phyloP scores from a whole-genome alignment of 2,888 invertebrate species.

The Euclidia mi region DNA sequence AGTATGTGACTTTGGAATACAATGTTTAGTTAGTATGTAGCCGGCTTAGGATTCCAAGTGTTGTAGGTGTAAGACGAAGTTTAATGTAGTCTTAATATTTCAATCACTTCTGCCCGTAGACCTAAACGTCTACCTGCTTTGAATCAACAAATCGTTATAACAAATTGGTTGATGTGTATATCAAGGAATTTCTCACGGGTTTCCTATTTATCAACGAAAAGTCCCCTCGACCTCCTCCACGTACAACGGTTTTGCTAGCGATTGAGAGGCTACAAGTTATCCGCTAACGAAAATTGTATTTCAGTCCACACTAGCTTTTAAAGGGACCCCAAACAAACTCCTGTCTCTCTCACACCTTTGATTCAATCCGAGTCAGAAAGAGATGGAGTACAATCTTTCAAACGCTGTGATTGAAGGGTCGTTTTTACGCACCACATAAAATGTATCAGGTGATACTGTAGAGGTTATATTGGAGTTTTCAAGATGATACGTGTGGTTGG shows the following conservation, averaged over 20 bases:
- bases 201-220: too few relatives aligned
- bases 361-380: constrained; percentile 5
- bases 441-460: constrained; percentile 45
- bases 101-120: too few relatives aligned
- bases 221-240: too few relatives aligned
- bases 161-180: too few relatives aligned
- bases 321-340: constrained; percentile 3
- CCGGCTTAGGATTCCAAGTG: constrained; percentile 8
- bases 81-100: neutral
- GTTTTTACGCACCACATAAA: constrained; percentile 44
- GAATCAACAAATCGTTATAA: too few relatives aligned
- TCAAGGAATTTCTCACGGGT: too few relatives aligned
- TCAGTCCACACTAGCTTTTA: constrained; percentile 14
- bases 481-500: too few relatives aligned
- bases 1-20: constrained; percentile 52
- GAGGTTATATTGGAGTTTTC: constrained; percentile 28
- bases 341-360: neutral
- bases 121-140: too few relatives aligned
- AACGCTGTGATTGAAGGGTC: constrained; percentile 45
- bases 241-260: too few relatives aligned
- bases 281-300: constrained; percentile 14
- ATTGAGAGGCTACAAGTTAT: constrained; percentile 6
- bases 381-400: constrained; percentile 16
- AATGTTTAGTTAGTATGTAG: constrained; percentile 30
- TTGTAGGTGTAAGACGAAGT: constrained; percentile 4